Evolutionary conservation across 2,888 invertebrate species (phyloP).

Genomic region (Mesorhabditis belari): DNA sequence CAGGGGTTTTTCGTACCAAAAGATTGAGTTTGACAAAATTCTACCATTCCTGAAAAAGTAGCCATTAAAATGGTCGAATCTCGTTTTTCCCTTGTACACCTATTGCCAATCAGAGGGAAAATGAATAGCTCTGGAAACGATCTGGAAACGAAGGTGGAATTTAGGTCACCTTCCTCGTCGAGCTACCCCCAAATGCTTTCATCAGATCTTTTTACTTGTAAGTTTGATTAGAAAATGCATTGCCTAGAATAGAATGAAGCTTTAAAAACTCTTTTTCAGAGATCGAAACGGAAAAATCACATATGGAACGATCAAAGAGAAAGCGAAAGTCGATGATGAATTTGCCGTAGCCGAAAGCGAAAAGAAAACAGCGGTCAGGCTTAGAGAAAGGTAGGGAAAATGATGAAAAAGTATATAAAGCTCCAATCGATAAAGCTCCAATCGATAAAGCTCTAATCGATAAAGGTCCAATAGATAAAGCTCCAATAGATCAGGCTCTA

Average conservation of each 20-base stretch:
- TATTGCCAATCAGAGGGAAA: no score
- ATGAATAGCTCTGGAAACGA: no score
- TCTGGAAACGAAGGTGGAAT: background rate
- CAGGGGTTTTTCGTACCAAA: no score
- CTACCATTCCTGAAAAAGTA: no score
- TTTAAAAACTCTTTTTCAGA: conserved; percentile 1
- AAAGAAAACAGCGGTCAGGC: conserved; percentile 50
- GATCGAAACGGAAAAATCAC: conserved; percentile 9
- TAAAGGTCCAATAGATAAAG: no score
- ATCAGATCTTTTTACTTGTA: conserved; percentile 8
- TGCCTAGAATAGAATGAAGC: background rate
- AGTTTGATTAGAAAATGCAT: background rate
- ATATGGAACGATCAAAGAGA: conserved; percentile 46
- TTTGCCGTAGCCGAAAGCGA: conserved; percentile 30
- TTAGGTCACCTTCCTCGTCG: conserved; percentile 6
- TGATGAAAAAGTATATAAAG: background rate
- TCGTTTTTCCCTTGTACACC: no score
- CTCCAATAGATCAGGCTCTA: no score
- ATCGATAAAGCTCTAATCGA: no score
- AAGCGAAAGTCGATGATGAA: conserved; percentile 47
- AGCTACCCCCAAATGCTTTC: conserved; percentile 8
- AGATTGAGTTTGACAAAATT: no score
- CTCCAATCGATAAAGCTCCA: no score
- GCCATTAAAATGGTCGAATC: no score
- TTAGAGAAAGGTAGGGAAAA: conserved; percentile 19